These are phyloP conservation scores for Artibeus lituratus DNA, from an alignment of 2,797 vertebrate genomes.

Conservation along the genomic window DNA sequence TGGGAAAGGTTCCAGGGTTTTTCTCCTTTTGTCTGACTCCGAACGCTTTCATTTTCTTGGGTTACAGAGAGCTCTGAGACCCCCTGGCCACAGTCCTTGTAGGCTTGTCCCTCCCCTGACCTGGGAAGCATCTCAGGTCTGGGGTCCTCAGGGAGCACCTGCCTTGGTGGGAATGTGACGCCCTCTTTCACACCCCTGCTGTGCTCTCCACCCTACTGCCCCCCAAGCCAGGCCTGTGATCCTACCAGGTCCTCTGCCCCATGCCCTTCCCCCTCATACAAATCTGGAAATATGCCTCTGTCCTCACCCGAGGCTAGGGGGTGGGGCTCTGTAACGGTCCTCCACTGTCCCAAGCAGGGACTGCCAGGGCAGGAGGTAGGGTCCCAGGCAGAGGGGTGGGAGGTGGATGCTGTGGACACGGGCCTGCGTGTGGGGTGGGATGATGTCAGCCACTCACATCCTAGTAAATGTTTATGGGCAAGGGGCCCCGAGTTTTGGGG, in stretches of 20 bases:
- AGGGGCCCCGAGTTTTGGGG: neutral
- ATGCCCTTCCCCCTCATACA: rapidly evolving
- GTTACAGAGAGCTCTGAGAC: neutral
- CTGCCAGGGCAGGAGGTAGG: neutral
- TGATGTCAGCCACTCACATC: neutral
- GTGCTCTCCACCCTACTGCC: too few relatives aligned
- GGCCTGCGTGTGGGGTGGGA: neutral
- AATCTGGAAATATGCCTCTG: neutral
- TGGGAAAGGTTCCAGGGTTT: neutral
- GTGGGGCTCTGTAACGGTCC: neutral
- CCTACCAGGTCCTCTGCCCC: neutral
- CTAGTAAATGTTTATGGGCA: constrained; percentile 56
- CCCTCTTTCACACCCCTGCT: rapidly evolving
- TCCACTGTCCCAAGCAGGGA: rapidly evolving
- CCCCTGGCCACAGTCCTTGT: neutral
- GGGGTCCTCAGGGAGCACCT: neutral
- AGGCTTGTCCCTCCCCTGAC: neutral
- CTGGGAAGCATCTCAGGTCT: neutral
- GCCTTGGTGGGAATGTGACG: too few relatives aligned
- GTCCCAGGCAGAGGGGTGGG: neutral
- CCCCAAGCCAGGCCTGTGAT: neutral
- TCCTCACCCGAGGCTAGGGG: too few relatives aligned
- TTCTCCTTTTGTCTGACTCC: neutral
- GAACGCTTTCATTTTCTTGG: neutral
- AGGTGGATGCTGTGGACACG: neutral